Percentiles rank a stretch among this genome's conserved stretches.
Evolutionary conservation across 2,888 invertebrate genomes (phyloP).

Genomic region (Caenorhabditis afra): DNA sequence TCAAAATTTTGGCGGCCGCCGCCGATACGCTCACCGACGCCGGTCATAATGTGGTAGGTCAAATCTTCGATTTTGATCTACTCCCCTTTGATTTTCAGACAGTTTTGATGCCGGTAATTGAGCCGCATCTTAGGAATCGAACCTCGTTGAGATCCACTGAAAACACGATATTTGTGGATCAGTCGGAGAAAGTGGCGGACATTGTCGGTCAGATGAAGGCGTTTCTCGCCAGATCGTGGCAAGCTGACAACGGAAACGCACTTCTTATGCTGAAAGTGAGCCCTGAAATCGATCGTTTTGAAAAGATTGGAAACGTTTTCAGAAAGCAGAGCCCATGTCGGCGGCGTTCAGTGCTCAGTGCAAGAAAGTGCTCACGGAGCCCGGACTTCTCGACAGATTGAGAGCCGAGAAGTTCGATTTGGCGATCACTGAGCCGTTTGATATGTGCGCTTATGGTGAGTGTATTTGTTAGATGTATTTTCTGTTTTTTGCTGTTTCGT

Average conservation of each 20-base stretch:
- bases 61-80: not conserved
- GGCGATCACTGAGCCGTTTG: conserved; percentile 63
- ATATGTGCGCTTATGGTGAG: conserved; percentile 50
- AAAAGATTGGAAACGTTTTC: conserved; percentile 2
- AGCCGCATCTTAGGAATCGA: conserved; percentile 9
- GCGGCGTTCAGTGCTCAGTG: conserved; percentile 41
- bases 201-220: conserved; percentile 36
- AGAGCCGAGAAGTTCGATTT: conserved; percentile 64
- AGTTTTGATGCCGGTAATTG: conserved; percentile 31
- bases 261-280: conserved; percentile 32
- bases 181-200: conserved; percentile 11
- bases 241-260: conserved; percentile 22
- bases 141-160: conserved; percentile 46
- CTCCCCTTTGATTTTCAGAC: conserved; percentile 17
- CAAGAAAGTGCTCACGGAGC: conserved; percentile 28
- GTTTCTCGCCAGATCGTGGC: conserved; percentile 34
- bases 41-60: conserved; percentile 53
- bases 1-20: conserved; percentile 33
- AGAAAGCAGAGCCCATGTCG: conserved; percentile 35
- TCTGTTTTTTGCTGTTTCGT: too few relatives aligned
- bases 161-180: conserved; percentile 40
- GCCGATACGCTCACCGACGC: conserved; percentile 47
- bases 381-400: conserved; percentile 48
- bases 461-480: too few relatives aligned
- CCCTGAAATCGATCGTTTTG: too few relatives aligned